Evolutionary conservation across 2,888 invertebrate genomes (phyloP), one percentile per base, ranked within the genome.

Genomic region (Eilema depressum): DNA sequence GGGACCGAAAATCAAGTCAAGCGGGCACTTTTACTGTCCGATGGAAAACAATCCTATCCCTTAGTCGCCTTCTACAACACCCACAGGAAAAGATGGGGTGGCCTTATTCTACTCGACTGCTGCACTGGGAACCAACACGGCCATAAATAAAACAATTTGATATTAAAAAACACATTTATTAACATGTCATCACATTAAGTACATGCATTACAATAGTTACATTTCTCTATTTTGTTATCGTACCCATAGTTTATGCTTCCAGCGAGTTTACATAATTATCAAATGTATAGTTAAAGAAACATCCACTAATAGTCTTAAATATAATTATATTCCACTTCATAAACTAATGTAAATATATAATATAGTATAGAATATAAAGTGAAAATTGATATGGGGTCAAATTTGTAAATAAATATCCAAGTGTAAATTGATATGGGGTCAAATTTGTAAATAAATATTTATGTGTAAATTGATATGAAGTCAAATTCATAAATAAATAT

Each of bases 161-260:
- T 73, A 74, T 65, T 62, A 72, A 71, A 83, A 84, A 87, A 81
- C 77, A 88, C 87, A 88, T 89, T 88, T 88, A 89, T 89, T 80
- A 87, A 88, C 80, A 80, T 85, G 73, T 85, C 83, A 82, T 88
- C 85, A 89, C 83, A 87, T 83, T 82, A 83, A 86, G 84, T 82
- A 88, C 86, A 89, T 87, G 82, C 85, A 86, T 83, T 86, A 86
- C 79, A 86, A 80, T 84, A 77, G 83, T 80, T 82, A 85, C 70
- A 79, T 59, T 73, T 75, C 62, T 73, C 69, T 78, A 80, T 70
- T 57, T 77, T 72, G 57, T 68, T 72, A 73, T 74, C 72, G 74
- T 80, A 77, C 71, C 68, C 78, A 80, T 73, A 26, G 73, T 69
- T 77, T 68, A 81, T 82, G 78, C 74, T 76, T 82, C 70, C 79